These are phyloP conservation scores for Ectemnius cavifrons DNA, from an alignment of 2,888 invertebrate species.

Conservation along the genomic window DNA sequence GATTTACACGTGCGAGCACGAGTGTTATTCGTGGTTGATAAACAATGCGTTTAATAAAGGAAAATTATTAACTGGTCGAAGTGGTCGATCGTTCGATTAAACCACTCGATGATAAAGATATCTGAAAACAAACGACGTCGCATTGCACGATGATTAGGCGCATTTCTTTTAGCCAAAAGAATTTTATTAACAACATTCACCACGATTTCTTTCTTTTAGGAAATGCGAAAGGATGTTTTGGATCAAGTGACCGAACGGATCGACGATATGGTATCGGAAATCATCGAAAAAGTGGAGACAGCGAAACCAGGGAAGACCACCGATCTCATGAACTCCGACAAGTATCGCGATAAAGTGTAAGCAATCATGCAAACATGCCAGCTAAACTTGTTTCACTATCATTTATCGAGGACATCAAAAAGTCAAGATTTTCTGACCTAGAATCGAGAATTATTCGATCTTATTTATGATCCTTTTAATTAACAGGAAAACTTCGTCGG, in stretches of 20 bases:
- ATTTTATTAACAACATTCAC: no score
- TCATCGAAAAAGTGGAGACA: slow-evolving; percentile 44
- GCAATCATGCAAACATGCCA: background rate
- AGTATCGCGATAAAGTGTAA: slow-evolving; percentile 50
- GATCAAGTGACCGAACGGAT: slow-evolving; percentile 56
- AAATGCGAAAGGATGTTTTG: slow-evolving; percentile 56
- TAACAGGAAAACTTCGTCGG: slow-evolving; percentile 52
- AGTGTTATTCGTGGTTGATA: no score
- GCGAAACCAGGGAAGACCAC: background rate
- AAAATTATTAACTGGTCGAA: background rate
- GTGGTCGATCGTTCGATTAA: background rate
- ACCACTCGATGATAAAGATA: background rate
- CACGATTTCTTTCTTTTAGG: slow-evolving; percentile 40
- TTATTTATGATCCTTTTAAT: no score
- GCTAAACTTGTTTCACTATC: no score
- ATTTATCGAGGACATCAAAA: no score
- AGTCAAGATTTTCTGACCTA: no score
- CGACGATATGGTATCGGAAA: slow-evolving; percentile 60
- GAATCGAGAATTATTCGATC: no score
- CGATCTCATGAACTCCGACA: slow-evolving; percentile 29
- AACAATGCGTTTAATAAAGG: background rate
- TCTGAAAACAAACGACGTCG: background rate
- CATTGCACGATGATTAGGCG: no score
- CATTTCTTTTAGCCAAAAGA: no score
- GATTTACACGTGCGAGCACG: no score